A percentile compares a stretch with the other conserved stretches of the same genome.
Conservation (phyloP, 2,113 vertebrate genomes). For the Chloroceryle aenea region DNA sequence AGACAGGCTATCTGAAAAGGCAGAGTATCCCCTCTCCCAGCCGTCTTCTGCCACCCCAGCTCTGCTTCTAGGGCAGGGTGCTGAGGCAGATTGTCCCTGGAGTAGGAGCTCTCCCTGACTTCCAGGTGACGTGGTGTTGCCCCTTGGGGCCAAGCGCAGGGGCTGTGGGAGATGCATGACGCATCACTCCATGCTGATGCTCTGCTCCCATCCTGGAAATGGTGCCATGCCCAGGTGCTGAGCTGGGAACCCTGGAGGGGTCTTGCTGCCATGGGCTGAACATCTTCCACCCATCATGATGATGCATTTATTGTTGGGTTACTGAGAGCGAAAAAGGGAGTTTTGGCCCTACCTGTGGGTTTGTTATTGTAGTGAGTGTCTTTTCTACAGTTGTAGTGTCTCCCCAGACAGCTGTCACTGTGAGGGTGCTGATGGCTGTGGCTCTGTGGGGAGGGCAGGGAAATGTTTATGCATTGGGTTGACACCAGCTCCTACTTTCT, state of each 20-base stretch:
- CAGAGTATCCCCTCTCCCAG: fast-evolving
- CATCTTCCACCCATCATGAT: background rate
- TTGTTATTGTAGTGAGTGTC: background rate
- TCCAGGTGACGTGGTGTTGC: fast-evolving
- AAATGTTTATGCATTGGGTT: background rate
- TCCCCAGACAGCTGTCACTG: background rate
- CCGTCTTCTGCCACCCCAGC: background rate
- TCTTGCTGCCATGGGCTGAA: fast-evolving
- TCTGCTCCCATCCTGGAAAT: background rate
- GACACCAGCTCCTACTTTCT: background rate
- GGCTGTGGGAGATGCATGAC: background rate
- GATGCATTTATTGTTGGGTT: background rate
- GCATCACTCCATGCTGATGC: background rate
- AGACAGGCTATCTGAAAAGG: background rate
- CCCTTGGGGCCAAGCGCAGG: fast-evolving
- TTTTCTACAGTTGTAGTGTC: background rate
- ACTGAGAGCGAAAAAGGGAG: background rate
- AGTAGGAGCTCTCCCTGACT: background rate
- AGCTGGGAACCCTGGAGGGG: background rate
- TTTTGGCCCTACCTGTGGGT: background rate
- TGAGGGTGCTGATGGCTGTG: background rate
- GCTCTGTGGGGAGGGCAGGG: background rate
- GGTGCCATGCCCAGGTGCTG: fast-evolving
- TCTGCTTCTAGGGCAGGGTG: background rate
- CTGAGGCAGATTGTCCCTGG: background rate